Evolutionary conservation across 2,797 vertebrate species (phyloP).

Genomic region (Clamator glandarius): DNA sequence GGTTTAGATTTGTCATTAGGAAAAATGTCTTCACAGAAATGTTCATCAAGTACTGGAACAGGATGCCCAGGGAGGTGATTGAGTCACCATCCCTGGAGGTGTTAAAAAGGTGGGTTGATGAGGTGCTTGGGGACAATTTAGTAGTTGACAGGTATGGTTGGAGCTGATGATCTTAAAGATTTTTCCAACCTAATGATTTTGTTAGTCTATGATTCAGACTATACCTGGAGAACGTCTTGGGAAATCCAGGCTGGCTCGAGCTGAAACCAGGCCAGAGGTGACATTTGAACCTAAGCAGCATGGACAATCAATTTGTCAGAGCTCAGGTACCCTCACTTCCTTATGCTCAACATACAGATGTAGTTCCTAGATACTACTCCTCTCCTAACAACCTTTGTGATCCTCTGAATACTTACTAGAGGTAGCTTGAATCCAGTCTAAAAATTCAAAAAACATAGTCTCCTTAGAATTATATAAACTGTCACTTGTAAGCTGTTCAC

Average conservation of each 20-base stretch:
- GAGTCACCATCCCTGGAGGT: too few species aligned
- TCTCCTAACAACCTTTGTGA: neutral
- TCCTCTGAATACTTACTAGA: neutral
- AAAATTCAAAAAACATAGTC: neutral
- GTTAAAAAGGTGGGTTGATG: too few species aligned
- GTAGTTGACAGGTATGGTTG: too few species aligned
- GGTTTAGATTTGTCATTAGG: too few species aligned
- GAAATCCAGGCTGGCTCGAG: neutral
- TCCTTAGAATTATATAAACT: neutral
- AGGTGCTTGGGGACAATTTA: too few species aligned
- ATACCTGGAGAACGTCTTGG: rapidly evolving
- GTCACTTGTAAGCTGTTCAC: neutral
- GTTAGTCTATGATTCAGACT: neutral
- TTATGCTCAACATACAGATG: neutral
- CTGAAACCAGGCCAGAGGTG: neutral
- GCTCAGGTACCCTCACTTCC: neutral
- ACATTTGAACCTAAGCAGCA: neutral
- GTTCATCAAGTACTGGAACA: too few species aligned
- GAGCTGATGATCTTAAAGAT: too few species aligned
- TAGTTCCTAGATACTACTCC: neutral
- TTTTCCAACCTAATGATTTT: too few species aligned
- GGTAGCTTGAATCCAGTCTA: neutral
- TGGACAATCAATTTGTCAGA: neutral
- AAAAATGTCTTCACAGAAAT: too few species aligned
- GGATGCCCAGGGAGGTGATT: too few species aligned